Evolutionary conservation across 2,888 invertebrate species (phyloP).

Genomic region (Parnassius mnemosyne): DNA sequence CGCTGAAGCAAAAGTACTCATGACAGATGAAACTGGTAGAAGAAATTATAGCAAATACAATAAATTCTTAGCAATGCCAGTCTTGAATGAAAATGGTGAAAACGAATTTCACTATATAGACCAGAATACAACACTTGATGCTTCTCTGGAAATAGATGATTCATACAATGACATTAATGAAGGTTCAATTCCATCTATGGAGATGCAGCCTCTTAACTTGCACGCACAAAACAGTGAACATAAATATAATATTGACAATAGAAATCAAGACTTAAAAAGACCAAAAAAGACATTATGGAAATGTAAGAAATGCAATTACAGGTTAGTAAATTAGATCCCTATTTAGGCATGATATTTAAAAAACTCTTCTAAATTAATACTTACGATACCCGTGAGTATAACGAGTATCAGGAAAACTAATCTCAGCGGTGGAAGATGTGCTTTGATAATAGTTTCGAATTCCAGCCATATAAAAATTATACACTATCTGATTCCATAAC

Average conservation of each 20-base stretch:
- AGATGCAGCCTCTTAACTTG: conserved; percentile 83
- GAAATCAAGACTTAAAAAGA: conserved; percentile 66
- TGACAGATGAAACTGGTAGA: conserved; percentile 95
- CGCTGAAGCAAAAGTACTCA: conserved; percentile 89
- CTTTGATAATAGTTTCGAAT: no score
- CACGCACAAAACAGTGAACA: conserved; percentile 63
- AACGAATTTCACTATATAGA: conserved; percentile 71
- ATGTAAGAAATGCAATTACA: conserved; percentile 94
- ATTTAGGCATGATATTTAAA: no score
- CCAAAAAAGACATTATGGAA: conserved; percentile 90
- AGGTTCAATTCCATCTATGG: conserved; percentile 61
- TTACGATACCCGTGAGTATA: no score
- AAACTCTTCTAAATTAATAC: no score
- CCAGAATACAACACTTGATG: conserved; percentile 60
- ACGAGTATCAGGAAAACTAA: no score
- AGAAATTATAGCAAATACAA: conserved; percentile 96
- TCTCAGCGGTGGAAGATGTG: no score
- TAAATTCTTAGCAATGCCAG: conserved; percentile 87
- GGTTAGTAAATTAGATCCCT: conserved; percentile 70
- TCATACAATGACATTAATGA: conserved; percentile 72
- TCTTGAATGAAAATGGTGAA: conserved; percentile 80
- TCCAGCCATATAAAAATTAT: no score
- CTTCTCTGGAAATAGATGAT: conserved; percentile 71
- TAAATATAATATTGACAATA: conserved; percentile 45
- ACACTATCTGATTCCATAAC: no score